phyloP scores from a whole-genome alignment of 2,888 invertebrate genomes.

The Caenorhabditis doughertyi region DNA sequence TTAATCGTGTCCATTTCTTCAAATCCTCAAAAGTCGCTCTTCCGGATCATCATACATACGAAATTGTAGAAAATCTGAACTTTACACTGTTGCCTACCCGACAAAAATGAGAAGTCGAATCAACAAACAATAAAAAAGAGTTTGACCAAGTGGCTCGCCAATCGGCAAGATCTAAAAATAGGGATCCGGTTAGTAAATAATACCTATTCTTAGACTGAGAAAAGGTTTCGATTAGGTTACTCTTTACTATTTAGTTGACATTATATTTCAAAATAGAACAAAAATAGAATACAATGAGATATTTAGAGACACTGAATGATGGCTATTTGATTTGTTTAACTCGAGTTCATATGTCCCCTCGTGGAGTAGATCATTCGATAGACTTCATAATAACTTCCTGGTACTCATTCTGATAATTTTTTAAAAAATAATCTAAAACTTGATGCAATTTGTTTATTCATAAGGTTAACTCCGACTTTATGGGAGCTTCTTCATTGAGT shows the following conservation, averaged over 20 bases:
- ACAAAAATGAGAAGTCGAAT: slow-evolving; percentile 11
- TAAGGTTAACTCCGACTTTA: too few species aligned
- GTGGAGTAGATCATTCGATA: too few species aligned
- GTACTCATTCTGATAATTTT: too few species aligned
- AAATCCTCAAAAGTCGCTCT: neutral
- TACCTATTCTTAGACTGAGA: slow-evolving; percentile 30
- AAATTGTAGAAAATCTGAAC: slow-evolving; percentile 3
- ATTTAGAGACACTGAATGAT: neutral
- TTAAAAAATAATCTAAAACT: too few species aligned
- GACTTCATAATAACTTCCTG: too few species aligned
- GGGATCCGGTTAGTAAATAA: slow-evolving; percentile 15
- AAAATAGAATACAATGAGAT: neutral
- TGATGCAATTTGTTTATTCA: too few species aligned
- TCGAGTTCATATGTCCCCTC: neutral
- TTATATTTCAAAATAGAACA: slow-evolving; percentile 14
- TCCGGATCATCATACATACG: slow-evolving; percentile 14
- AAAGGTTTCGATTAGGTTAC: slow-evolving; percentile 11
- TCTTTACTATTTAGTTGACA: slow-evolving; percentile 36
- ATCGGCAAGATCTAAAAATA: slow-evolving; percentile 25
- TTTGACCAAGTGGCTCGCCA: slow-evolving; percentile 32
- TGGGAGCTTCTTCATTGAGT: too few species aligned
- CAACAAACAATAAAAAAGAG: slow-evolving; percentile 14
- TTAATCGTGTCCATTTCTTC: neutral
- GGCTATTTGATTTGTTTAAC: slow-evolving; percentile 6
- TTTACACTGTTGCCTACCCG: neutral